These are phyloP conservation scores for Callimorpha dominula DNA, from an alignment of 2,888 invertebrate genomes.

Conservation along the genomic window DNA sequence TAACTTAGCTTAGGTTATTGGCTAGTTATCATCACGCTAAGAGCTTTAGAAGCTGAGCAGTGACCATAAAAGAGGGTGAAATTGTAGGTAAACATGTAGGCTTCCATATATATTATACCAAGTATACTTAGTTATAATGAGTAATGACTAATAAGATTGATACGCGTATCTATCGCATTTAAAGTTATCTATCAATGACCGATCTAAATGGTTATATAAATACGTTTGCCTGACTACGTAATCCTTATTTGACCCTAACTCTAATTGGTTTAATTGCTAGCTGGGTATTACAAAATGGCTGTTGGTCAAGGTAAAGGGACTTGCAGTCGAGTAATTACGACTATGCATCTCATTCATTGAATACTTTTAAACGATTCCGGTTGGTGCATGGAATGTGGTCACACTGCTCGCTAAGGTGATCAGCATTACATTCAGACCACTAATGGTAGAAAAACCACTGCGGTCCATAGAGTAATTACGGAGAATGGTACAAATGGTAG, in stretches of 20 bases:
- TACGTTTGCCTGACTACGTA: background rate
- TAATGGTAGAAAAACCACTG: background rate
- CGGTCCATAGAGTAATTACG: background rate
- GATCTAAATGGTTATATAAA: constrained; percentile 3
- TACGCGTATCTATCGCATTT: constrained; percentile 1
- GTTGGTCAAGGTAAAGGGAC: background rate
- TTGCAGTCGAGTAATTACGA: background rate
- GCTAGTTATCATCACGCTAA: too few species aligned
- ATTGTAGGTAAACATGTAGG: too few species aligned
- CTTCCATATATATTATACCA: too few species aligned
- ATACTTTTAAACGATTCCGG: background rate
- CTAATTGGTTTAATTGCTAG: constrained; percentile 10
- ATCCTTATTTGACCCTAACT: constrained; percentile 11
- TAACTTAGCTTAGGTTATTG: too few species aligned
- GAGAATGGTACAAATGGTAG: too few species aligned
- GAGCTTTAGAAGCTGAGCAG: too few species aligned
- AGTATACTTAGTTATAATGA: too few species aligned
- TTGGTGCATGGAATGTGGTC: background rate
- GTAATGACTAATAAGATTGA: background rate
- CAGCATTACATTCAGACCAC: too few species aligned
- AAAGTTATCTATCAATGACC: background rate
- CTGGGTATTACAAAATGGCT: background rate
- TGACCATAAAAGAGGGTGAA: too few species aligned
- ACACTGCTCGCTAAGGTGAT: background rate
- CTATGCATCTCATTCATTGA: background rate